phyloP scores from a whole-genome alignment of 2,888 invertebrate genomes.

The Rotaria sp. region DNA sequence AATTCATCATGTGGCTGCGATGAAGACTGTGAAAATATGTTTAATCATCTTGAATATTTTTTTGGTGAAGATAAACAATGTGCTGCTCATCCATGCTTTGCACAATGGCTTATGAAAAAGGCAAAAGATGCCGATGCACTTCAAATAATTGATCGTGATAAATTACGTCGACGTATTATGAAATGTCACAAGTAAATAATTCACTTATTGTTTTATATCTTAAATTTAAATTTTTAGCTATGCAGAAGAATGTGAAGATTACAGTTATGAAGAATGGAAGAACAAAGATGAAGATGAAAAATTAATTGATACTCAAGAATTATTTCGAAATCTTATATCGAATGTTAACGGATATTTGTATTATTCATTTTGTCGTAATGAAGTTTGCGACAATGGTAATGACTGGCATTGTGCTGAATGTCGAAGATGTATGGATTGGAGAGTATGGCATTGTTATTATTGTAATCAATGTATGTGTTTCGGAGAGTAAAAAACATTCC shows the following conservation, averaged over 20 bases:
- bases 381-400: background rate
- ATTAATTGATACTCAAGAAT: background rate
- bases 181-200: background rate
- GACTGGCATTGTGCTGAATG: background rate
- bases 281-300: background rate
- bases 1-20: background rate
- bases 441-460: background rate
- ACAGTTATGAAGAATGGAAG: background rate
- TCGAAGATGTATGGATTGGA: background rate
- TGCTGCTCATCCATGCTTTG: background rate
- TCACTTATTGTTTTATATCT: background rate
- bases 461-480: background rate
- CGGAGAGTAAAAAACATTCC: no score
- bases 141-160: background rate
- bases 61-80: background rate
- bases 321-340: background rate
- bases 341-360: background rate
- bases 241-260: background rate
- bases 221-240: background rate
- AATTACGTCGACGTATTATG: background rate
- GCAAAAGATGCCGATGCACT: background rate
- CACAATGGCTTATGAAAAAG: background rate
- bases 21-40: background rate
- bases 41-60: slow-evolving; percentile 14
- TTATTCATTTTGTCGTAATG: background rate